A percentile compares a stretch with the other conserved stretches of the same genome.
These are phyloP conservation scores for Lophius piscatorius DNA, from an alignment of 2,113 vertebrate species.

Conservation along the genomic window DNA sequence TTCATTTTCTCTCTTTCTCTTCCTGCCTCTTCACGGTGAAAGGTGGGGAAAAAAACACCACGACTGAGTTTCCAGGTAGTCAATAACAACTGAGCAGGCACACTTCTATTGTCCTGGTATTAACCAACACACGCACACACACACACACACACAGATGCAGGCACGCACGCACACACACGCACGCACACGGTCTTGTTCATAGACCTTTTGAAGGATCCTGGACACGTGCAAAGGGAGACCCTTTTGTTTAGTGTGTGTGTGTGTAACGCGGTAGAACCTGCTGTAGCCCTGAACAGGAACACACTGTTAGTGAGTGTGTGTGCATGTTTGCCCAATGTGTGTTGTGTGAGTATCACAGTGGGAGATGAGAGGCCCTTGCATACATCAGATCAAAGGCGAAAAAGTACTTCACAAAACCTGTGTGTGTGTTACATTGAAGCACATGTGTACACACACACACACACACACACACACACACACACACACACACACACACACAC, in stretches of 20 bases:
- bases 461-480: not conserved
- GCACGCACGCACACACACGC: constrained; percentile 36
- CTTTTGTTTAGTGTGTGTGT: constrained; percentile 6
- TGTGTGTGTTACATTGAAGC: constrained; percentile 3
- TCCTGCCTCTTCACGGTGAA: constrained; percentile 40
- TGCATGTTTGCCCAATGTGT: constrained; percentile 3
- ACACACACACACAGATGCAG: constrained; percentile 9
- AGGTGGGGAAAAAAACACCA: constrained; percentile 38
- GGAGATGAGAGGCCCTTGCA: constrained; percentile 56
- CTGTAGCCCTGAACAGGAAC: constrained; percentile 3
- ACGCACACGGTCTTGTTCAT: constrained; percentile 25
- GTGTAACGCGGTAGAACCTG: constrained; percentile 35
- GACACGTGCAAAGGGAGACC: constrained; percentile 30
- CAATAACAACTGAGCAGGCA: constrained; percentile 66
- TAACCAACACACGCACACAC: constrained; percentile 40
- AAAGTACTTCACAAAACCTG: constrained; percentile 40
- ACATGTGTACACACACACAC: constrained; percentile 1
- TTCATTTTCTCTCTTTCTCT: constrained; percentile 11
- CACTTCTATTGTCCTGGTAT: constrained; percentile 66
- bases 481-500: not conserved
- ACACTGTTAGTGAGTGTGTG: not conserved
- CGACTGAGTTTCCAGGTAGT: constrained; percentile 53
- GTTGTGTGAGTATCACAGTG: constrained; percentile 40
- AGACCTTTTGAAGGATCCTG: constrained; percentile 33
- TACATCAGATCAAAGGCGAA: constrained; percentile 60